Conservation (phyloP, 1,140 invertebrate species). For the Euwallacea similis region DNA sequence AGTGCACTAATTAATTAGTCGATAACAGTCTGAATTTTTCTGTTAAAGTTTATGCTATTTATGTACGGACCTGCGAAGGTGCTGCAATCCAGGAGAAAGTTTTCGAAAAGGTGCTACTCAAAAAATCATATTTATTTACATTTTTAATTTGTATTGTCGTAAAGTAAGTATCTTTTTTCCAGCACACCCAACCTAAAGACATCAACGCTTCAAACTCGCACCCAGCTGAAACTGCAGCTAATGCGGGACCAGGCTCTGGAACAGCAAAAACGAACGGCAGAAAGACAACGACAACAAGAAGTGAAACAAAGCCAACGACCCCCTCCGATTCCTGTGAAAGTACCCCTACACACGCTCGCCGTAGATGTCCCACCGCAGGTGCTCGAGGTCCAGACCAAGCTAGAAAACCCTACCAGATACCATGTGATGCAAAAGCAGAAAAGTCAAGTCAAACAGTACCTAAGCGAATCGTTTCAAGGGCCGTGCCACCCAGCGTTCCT, state of each 20-base stretch:
- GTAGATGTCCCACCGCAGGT: slow-evolving; percentile 80
- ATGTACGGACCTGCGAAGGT: too few relatives aligned
- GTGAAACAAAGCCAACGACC: slow-evolving; percentile 37
- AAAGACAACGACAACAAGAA: slow-evolving; percentile 44
- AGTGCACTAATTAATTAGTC: too few relatives aligned
- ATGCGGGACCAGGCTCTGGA: slow-evolving; percentile 81
- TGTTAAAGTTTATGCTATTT: too few relatives aligned
- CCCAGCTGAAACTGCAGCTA: slow-evolving; percentile 82
- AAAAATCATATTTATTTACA: too few relatives aligned
- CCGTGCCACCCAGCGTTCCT: slow-evolving; percentile 40
- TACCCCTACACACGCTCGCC: slow-evolving; percentile 62
- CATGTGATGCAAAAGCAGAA: slow-evolving; percentile 90
- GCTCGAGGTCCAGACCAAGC: slow-evolving; percentile 77
- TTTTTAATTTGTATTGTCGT: too few relatives aligned
- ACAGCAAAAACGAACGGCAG: slow-evolving; percentile 62
- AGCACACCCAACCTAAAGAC: slow-evolving; percentile 83
- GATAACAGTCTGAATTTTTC: too few relatives aligned
- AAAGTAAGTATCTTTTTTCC: slow-evolving; percentile 54
- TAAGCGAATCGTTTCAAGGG: slow-evolving; percentile 74
- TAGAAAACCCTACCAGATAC: slow-evolving; percentile 90
- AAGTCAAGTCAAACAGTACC: slow-evolving; percentile 82
- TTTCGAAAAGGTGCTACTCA: too few relatives aligned
- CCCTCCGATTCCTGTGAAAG: slow-evolving; percentile 58
- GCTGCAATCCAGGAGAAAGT: too few relatives aligned
- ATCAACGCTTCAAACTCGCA: slow-evolving; percentile 75